Evolutionary conservation across 2,888 invertebrate genomes (phyloP).

Genomic region (Osmoderma eremita): DNA sequence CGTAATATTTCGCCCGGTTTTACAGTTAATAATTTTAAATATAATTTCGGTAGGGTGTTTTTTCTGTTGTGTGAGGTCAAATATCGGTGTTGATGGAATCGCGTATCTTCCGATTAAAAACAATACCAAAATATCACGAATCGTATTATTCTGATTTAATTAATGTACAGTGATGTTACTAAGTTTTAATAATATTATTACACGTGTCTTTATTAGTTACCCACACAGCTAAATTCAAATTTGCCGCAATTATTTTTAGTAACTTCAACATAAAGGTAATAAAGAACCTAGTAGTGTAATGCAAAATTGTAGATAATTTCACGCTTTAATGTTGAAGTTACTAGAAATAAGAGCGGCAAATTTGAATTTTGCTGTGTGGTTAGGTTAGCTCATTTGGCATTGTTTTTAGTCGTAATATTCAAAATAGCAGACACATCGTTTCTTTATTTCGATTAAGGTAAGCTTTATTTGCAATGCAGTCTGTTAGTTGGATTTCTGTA

Average conservation of each 20-base stretch:
- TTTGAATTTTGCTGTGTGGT: too few relatives aligned
- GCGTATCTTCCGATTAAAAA: slow-evolving; percentile 28
- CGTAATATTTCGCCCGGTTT: slow-evolving; percentile 31
- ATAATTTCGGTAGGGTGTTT: slow-evolving; percentile 35
- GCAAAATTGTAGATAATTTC: too few relatives aligned
- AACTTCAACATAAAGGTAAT: too few relatives aligned
- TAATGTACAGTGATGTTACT: too few relatives aligned
- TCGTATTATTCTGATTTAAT: too few relatives aligned
- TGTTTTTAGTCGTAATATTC: slow-evolving; percentile 6
- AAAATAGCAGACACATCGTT: slow-evolving; percentile 25
- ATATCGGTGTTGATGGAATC: slow-evolving; percentile 26
- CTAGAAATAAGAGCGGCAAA: too few relatives aligned
- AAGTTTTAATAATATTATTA: not conserved
- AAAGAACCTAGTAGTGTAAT: too few relatives aligned
- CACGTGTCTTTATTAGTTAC: not conserved
- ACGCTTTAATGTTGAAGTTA: too few relatives aligned
- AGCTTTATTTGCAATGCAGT: slow-evolving; percentile 38
- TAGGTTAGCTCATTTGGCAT: too few relatives aligned
- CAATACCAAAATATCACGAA: not conserved
- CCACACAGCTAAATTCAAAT: too few relatives aligned
- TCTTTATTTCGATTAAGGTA: slow-evolving; percentile 22
- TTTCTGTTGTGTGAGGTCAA: slow-evolving; percentile 35
- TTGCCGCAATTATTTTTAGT: too few relatives aligned
- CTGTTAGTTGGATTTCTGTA: slow-evolving; percentile 30
- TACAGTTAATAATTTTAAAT: slow-evolving; percentile 20